phyloP scores from a whole-genome alignment of 2,888 invertebrate genomes.

The Acronicta aceris region DNA sequence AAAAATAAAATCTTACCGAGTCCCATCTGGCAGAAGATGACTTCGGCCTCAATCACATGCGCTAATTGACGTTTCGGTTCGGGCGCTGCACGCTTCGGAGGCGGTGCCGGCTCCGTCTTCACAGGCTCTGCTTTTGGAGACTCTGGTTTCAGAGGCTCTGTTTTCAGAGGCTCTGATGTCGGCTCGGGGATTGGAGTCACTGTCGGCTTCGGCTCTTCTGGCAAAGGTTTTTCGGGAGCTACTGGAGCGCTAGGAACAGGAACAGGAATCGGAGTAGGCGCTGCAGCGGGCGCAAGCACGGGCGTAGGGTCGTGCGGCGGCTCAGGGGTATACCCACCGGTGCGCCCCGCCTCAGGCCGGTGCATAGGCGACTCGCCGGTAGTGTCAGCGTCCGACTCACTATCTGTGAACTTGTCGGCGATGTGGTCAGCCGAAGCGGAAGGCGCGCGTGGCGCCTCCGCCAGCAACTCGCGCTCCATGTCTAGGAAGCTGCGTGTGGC shows the following conservation, averaged over 20 bases:
- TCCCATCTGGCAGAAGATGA: conserved; percentile 92
- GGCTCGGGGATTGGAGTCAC: conserved; percentile 40
- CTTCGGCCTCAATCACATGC: conserved; percentile 91
- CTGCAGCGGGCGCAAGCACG: conserved; percentile 49
- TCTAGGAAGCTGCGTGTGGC: conserved; percentile 84
- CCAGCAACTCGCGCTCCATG: conserved; percentile 84
- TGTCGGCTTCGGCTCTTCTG: conserved; percentile 54
- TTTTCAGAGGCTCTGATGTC: conserved; percentile 56
- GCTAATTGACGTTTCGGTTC: conserved; percentile 75
- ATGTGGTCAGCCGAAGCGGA: conserved; percentile 78
- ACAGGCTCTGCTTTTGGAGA: conserved; percentile 43
- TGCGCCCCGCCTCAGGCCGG: conserved; percentile 68
- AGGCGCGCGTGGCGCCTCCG: conserved; percentile 75
- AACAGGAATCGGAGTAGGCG: conserved; percentile 44
- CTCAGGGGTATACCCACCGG: conserved; percentile 67
- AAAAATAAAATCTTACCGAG: conserved; percentile 87
- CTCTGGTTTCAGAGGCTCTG: conserved; percentile 40
- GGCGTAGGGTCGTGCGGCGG: conserved; percentile 54
- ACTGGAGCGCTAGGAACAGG: conserved; percentile 62
- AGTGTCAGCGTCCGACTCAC: conserved; percentile 88
- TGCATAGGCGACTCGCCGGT: conserved; percentile 84
- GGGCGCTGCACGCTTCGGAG: conserved; percentile 55
- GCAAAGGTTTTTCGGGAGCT: conserved; percentile 46
- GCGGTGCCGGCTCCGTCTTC: conserved; percentile 52
- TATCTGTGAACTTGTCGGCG: conserved; percentile 89